Percentiles rank a stretch among this genome's conserved stretches.
phyloP scores from a whole-genome alignment of 2,888 invertebrate genomes.

The Candidula unifasciata region DNA sequence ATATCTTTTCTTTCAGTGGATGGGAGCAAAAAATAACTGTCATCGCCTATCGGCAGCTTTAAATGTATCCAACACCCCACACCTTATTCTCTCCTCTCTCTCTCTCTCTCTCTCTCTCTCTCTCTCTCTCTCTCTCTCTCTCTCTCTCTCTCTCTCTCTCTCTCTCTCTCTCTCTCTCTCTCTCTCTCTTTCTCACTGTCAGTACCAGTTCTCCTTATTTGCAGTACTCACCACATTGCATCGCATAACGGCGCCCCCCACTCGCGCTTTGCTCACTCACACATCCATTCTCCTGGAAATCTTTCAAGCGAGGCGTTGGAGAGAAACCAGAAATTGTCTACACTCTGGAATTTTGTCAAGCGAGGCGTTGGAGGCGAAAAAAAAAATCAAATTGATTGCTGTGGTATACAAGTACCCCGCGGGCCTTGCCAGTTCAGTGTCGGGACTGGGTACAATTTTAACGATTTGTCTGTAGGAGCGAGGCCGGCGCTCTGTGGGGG shows the following conservation, averaged over 20 bases:
- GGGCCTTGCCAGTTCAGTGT: conserved; percentile 10
- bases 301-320: background rate
- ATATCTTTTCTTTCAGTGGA: too few relatives aligned
- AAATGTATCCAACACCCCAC: too few relatives aligned
- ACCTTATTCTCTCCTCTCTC: too few relatives aligned
- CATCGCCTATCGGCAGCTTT: too few relatives aligned
- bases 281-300: background rate
- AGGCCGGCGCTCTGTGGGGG: background rate
- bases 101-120: too few relatives aligned
- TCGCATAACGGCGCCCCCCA: too few relatives aligned
- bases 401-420: conserved; percentile 1
- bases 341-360: background rate
- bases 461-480: conserved; percentile 6
- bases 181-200: too few relatives aligned
- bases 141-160: background rate
- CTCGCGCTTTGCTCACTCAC: background rate
- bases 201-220: too few relatives aligned
- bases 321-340: too few relatives aligned
- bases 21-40: too few relatives aligned
- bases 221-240: too few relatives aligned
- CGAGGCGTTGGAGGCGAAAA: background rate
- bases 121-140: background rate
- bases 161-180: background rate
- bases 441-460: conserved; percentile 12
- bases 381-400: conserved; percentile 20